Base-by-base conservation (phyloP, 2,113 vertebrate species). In the Austrofundulus limnaeus region DNA sequence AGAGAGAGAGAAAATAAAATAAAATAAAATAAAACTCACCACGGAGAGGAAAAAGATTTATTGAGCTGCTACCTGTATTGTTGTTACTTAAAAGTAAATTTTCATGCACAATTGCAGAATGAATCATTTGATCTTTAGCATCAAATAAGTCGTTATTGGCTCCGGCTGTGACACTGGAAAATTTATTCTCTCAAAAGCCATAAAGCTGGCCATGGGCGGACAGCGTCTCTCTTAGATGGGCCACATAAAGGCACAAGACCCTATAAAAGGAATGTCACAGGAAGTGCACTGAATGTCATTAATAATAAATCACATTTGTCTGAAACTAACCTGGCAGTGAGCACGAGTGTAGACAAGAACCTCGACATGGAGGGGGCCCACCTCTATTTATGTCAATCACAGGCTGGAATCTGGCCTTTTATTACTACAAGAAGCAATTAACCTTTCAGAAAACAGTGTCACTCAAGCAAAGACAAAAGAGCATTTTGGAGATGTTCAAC, bases 261-360 rank as follows among this genome's bases (percentile, higher is more conserved):
- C 87, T 81, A 88, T 92, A 90, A 92, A 93, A 89, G 67, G 88
- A 90, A 90, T 90, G 89, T 92, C 91, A 91, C 82, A 86, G 84
- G 80, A 89, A 90, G 89, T 84, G 88, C 83, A 80, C 85, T 48
- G 83, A 85, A 85, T 87, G 87, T 89, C 91, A 91, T 91, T 89
- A 90, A 91, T 90, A 91, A 91, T 91, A 90, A 91, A 92, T 92
- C 90, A 88, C 80, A 87, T 84, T 86, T 85, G 85, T 91, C 82
- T 78, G 83, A 88, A 88, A 79, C 64, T 89, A 85, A 91, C 89
- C 86, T 71, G 77, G 66, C 78, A 84, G 79, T 45, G 31, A 79
- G 84, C 85, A 76, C 86, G 79, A 85, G 81, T 75, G 16, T 67
- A 60, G 85, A 75, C 67, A 72, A 77, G 80, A 82, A 81, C 75